phyloP scores from a whole-genome alignment of 2,888 invertebrate genomes.

The Atrina japonica region DNA sequence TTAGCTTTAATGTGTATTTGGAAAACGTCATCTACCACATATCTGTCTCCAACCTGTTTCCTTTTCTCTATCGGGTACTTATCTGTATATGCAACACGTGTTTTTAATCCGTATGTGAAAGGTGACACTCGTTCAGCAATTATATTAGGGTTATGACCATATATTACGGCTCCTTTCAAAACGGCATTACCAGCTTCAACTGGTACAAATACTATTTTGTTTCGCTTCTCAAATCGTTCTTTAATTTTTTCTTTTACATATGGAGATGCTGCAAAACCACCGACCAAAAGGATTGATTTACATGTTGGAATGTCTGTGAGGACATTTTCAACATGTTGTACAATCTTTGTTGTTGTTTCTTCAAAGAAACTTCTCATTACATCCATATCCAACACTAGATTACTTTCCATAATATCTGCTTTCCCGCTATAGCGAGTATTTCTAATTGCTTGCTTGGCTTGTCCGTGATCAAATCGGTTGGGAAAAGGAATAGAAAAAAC shows the following conservation, averaged over 20 bases:
- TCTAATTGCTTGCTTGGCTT: too few relatives aligned
- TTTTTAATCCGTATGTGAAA: conserved; percentile 53
- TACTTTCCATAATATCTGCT: too few relatives aligned
- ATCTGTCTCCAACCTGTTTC: conserved; percentile 33
- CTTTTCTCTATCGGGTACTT: conserved; percentile 21
- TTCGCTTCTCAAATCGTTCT: conserved; percentile 31
- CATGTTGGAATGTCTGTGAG: too few relatives aligned
- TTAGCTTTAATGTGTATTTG: conserved; percentile 45
- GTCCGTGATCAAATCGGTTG: too few relatives aligned
- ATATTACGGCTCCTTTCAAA: conserved; percentile 54
- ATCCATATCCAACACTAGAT: too few relatives aligned
- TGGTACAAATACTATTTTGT: conserved; percentile 42
- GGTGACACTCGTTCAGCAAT: conserved; percentile 50
- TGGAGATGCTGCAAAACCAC: conserved; percentile 54
- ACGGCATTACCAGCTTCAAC: conserved; percentile 43
- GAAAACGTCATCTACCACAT: conserved; percentile 43
- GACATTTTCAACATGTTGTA: too few relatives aligned
- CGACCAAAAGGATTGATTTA: conserved; percentile 45
- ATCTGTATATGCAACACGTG: conserved; percentile 35
- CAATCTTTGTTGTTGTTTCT: too few relatives aligned
- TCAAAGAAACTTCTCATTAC: too few relatives aligned
- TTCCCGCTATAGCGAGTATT: too few relatives aligned
- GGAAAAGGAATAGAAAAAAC: too few relatives aligned
- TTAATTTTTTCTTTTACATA: conserved; percentile 41
- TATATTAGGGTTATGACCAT: conserved; percentile 47